Evolutionary conservation across 2,797 vertebrate species (phyloP).

Genomic region (Amblyopsis hoosieri): DNA sequence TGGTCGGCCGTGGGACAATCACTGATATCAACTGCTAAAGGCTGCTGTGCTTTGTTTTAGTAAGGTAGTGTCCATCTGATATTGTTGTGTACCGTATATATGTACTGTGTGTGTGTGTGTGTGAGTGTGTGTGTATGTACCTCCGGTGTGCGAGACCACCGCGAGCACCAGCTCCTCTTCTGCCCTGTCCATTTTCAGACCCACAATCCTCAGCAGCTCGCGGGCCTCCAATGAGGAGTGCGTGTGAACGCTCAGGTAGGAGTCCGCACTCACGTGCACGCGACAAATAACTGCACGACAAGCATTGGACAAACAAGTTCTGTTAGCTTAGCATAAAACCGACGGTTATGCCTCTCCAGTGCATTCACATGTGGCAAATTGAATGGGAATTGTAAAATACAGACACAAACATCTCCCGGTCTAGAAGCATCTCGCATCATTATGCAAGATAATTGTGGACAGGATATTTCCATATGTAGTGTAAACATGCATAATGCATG

Average conservation of each 20-base stretch:
- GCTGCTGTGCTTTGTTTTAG: too few species aligned
- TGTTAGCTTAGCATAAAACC: not conserved
- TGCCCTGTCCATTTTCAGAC: conserved; percentile 85
- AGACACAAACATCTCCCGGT: too few species aligned
- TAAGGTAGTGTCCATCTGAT: not conserved
- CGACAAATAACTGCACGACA: conserved; percentile 86
- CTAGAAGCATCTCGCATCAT: too few species aligned
- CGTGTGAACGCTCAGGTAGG: conserved; percentile 90
- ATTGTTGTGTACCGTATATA: not conserved
- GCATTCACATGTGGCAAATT: not conserved
- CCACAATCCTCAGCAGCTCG: conserved; percentile 88
- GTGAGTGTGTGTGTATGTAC: conserved; percentile 56
- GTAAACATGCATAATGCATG: too few species aligned
- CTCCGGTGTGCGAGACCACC: conserved; percentile 82
- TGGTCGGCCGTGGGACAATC: too few species aligned
- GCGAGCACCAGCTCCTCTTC: conserved; percentile 89
- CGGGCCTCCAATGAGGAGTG: conserved; percentile 86
- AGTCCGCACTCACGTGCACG: conserved; percentile 91
- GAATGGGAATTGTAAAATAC: too few species aligned
- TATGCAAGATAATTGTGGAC: too few species aligned
- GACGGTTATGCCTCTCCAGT: not conserved
- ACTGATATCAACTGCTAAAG: too few species aligned
- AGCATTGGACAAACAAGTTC: not conserved
- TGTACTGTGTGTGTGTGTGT: conserved; percentile 11
- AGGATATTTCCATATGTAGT: too few species aligned